Base-by-base conservation (phyloP, 2,888 invertebrate genomes). In the Adineta ricciae region DNA sequence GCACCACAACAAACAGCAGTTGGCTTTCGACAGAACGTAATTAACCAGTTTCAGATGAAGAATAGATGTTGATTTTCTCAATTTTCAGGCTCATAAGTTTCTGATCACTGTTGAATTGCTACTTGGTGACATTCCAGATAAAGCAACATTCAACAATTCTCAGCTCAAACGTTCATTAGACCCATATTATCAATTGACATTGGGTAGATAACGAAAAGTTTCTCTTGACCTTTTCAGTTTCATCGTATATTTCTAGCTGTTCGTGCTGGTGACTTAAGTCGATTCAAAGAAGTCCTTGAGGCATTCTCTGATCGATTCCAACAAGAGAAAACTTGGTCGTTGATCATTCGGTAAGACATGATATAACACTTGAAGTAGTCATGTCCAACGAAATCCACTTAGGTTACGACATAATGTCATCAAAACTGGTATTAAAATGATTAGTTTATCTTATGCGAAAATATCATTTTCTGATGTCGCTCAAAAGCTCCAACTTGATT, bases 1-100 rank as follows among this genome's bases (percentile, higher is more conserved):
- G 96, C 99, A 0, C 99, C 99, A 0, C 98, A 98, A 90, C 95
- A 95, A 88, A 94, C 97, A 46, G 99, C 98, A n/a, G 94, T 98
- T 87, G 99, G 99, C 64, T 99, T 99, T 90, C 94, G 98, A 87
- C 99, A 99, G 92, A 96, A 96, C 32, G 97, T 96, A 46, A 78
- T 24, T 41, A 9, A 73, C 5, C 5, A 8, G 8, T 46, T 46
- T 38, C 19, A 21, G 1, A 78, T 9, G 11, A n/a, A 19, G 2
- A 50, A 36, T 32, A 14, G 27, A 7, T 38, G 1, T 32, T 27
- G 14, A 72, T 87, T 84, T 82, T 86, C 84, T 86, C 85, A 84
- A 16, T 9, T 87, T 9, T 87, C n/a, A 91, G 91, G 91, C 92
- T 7, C 96, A 97, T 89, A 97, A 97, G 90, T 91, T 97, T 86